Percentiles rank a stretch among this genome's conserved stretches.
Conservation (phyloP, 2,797 vertebrate genomes). For the Notolabrus celidotus region DNA sequence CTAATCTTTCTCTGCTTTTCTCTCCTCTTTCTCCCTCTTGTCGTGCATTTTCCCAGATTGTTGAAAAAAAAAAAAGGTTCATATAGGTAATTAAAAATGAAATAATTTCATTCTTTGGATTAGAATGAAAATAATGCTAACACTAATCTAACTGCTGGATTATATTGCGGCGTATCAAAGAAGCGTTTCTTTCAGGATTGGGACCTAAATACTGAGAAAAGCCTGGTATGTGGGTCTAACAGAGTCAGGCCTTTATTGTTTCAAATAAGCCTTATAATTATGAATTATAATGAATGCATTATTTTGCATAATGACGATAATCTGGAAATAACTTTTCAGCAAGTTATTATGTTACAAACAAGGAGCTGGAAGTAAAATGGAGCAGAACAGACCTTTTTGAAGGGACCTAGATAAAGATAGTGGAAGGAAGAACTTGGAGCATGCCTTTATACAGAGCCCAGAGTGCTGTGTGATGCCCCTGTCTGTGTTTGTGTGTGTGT, state of each 20-base stretch:
- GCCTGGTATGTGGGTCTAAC: background rate
- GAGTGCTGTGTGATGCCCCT: background rate
- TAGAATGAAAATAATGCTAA: conserved; percentile 2
- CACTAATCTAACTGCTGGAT: conserved; percentile 47
- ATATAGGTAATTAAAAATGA: conserved; percentile 23
- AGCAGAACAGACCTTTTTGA: too few species aligned
- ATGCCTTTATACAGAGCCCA: background rate
- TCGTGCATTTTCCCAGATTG: conserved; percentile 18
- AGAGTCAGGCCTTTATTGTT: conserved; percentile 17
- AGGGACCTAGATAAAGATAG: too few species aligned
- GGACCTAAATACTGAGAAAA: conserved; percentile 9
- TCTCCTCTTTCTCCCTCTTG: background rate
- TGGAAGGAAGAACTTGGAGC: background rate
- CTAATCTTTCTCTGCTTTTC: background rate
- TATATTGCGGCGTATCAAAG: conserved; percentile 32
- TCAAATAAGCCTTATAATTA: conserved; percentile 18
- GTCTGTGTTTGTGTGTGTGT: conserved; percentile 13
- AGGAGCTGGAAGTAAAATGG: too few species aligned
- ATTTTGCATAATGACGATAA: background rate
- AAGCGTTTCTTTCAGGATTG: conserved; percentile 46
- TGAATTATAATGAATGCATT: background rate
- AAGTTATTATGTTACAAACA: background rate
- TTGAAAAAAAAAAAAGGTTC: background rate
- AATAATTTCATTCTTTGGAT: conserved; percentile 40
- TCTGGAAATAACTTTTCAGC: background rate